Evolutionary conservation across 2,797 vertebrate species (phyloP), one percentile per base, ranked within the genome.

Genomic region (Pseudotriccus pelzelni): DNA sequence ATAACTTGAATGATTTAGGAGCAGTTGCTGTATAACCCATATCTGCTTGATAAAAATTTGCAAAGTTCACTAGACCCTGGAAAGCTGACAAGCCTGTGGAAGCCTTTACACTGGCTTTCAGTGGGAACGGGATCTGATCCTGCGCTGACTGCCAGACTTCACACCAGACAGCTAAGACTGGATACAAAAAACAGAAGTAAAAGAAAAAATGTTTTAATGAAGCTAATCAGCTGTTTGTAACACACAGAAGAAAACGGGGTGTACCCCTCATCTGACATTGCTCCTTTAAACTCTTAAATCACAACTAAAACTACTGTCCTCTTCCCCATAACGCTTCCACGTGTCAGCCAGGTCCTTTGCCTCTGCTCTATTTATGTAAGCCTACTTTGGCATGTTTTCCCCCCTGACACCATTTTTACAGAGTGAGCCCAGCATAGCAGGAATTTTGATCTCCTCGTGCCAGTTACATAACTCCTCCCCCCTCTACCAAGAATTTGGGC

Each of bases 291-390:
- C 34, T 84, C 55, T 50, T 70, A 93, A 82, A 89, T 89, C 68
- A 64, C 49, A 72, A 14, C 44, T 70, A 28, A 60, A 92, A 70
- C 44, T n/a, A 58, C 68, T 53, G 28, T 34, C 24, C 22, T 67
- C 41, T 76, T 68, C 56, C 11, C 32, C 2, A 1, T 44, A 81
- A 72, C 23, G 9, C 25, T 56, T 49, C 67, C 67, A 23, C 47
- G 28, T 53, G n/a, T 62, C 60, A 58, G 22, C 27, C 41, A 37
- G 41, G n/a, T 44, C 74, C 2, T 6, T 3, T 77, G 79, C 66
- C 66, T 87, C 75, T 83, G 63, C 64, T 86, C 75, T 84, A 6
- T 81, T 84, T 93, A 84, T 95, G 69, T 82, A 73, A 95, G 87
- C n/a, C 37, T 69, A 39, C 72, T 63, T 46, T 79, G 78, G 21